These are phyloP conservation scores for Notoglanidium macrostoma DNA, from an alignment of 2,797 vertebrate species.

Conservation along the genomic window DNA sequence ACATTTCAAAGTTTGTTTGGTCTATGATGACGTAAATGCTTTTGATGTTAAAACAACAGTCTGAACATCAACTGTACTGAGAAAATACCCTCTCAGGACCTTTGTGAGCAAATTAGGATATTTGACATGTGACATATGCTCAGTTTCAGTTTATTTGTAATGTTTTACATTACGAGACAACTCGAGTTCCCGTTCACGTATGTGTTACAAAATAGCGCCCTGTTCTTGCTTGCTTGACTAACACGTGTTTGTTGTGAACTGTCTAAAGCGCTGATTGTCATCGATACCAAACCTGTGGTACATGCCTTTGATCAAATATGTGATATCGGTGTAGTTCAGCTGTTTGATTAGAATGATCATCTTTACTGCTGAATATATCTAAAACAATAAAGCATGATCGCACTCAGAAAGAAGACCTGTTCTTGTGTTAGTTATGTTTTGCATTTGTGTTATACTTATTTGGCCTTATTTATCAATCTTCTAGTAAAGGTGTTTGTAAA, in stretches of 20 bases:
- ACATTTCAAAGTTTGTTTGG: neutral
- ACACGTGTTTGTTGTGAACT: neutral
- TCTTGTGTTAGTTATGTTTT: neutral
- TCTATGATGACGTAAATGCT: neutral
- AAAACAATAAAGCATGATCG: constrained; percentile 25
- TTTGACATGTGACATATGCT: neutral
- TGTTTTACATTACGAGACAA: neutral
- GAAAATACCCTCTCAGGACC: neutral
- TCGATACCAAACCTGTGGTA: neutral
- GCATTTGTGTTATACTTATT: neutral
- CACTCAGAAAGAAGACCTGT: neutral
- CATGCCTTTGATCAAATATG: neutral
- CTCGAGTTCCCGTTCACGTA: constrained; percentile 9
- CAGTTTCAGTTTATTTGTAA: no score
- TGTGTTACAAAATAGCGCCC: neutral
- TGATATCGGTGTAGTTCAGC: neutral
- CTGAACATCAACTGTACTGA: neutral
- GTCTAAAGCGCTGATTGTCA: neutral
- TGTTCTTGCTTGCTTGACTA: constrained; percentile 13
- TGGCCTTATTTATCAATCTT: constrained; percentile 10
- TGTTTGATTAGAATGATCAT: neutral
- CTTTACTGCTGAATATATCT: neutral
- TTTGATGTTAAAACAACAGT: neutral
- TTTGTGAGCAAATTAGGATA: neutral
- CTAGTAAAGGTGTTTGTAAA: neutral